phyloP scores from a whole-genome alignment of 2,888 invertebrate species.

The Polyploca ridens region DNA sequence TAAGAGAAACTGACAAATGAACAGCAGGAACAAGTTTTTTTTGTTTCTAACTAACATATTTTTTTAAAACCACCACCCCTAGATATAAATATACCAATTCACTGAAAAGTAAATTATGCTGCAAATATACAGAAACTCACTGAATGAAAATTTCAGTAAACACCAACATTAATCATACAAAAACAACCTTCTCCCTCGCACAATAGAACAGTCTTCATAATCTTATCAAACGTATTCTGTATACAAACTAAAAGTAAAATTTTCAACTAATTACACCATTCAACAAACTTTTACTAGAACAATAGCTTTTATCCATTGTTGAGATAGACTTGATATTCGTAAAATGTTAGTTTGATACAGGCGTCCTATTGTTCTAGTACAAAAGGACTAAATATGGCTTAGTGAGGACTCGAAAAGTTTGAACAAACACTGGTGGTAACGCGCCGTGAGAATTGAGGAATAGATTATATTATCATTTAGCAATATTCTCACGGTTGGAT shows the following conservation, averaged over 20 bases:
- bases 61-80: too few species aligned
- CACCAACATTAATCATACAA: background rate
- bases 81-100: too few species aligned
- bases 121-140: too few species aligned
- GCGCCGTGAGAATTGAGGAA: background rate
- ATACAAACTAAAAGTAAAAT: background rate
- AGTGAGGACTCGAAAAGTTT: background rate
- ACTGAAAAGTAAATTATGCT: background rate
- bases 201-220: background rate
- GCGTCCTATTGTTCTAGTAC: background rate
- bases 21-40: too few species aligned
- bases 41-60: too few species aligned
- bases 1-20: too few species aligned
- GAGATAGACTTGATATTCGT: conserved; percentile 7
- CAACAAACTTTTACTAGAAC: conserved; percentile 1
- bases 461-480: background rate
- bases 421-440: background rate
- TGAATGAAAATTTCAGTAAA: background rate
- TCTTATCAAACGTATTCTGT: background rate
- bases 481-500: background rate
- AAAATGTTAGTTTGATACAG: conserved; percentile 10
- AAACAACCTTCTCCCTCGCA: conserved; percentile 4
- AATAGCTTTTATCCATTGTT: background rate
- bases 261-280: background rate
- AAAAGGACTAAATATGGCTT: background rate